phyloP scores from a whole-genome alignment of 2,113 vertebrate genomes.

The Argyrosomus japonicus region DNA sequence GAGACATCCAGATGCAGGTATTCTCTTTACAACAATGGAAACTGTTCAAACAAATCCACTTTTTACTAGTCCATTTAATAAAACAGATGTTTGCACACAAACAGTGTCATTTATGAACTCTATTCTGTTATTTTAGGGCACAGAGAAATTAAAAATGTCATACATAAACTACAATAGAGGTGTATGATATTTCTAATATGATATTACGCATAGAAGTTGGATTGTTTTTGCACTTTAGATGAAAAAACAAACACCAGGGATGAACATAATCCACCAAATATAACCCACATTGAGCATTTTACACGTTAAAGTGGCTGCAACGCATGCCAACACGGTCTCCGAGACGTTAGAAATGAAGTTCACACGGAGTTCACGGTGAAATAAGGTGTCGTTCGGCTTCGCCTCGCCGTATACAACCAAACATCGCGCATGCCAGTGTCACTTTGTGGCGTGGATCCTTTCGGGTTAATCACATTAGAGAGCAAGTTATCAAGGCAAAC shows the following conservation, averaged over 20 bases:
- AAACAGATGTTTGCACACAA: not conserved
- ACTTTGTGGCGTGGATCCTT: conserved; percentile 21
- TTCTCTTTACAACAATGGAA: not conserved
- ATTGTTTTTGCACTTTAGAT: not conserved
- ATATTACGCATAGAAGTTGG: not conserved
- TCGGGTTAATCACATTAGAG: conserved; percentile 76
- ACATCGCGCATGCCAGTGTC: conserved; percentile 3
- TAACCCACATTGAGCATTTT: not conserved
- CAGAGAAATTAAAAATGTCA: not conserved
- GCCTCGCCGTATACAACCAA: not conserved
- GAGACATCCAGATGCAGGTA: not conserved
- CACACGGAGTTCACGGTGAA: conserved; percentile 9
- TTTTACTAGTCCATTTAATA: not conserved
- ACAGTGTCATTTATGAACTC: not conserved
- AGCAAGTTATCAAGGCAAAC: conserved; percentile 67
- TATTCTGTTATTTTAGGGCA: not conserved
- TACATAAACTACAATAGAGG: not conserved
- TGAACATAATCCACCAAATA: not conserved
- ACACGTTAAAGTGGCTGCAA: not conserved
- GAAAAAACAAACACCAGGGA: not conserved
- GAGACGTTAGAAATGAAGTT: conserved; percentile 14
- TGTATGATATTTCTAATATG: not conserved
- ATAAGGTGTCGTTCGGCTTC: conserved; percentile 17
- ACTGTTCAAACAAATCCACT: not conserved
- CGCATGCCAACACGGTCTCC: too few relatives aligned